Percentiles rank a stretch among this genome's conserved stretches.
Conservation (phyloP, 1,140 invertebrate species). For the Plutomurus gul region DNA sequence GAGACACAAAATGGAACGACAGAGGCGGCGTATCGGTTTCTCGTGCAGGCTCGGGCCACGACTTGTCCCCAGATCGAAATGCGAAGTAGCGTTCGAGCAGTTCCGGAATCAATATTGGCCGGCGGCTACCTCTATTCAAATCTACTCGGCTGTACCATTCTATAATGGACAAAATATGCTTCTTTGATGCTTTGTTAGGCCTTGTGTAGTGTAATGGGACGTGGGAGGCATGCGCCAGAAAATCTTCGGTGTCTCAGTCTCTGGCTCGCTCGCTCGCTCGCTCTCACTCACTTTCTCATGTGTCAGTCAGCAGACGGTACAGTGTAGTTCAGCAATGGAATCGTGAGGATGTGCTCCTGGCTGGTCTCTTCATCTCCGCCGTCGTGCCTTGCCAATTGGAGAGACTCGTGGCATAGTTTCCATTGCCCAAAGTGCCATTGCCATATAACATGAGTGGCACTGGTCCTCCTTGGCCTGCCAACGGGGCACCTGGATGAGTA, state of each 20-base stretch:
- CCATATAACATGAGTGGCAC: conserved; percentile 33
- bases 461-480: conserved; percentile 38
- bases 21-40: conserved; percentile 45
- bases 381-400: conserved; percentile 41
- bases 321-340: conserved; percentile 47
- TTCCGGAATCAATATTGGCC: neutral
- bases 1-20: neutral
- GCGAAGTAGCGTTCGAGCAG: neutral
- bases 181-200: neutral
- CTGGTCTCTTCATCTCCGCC: conserved; percentile 40
- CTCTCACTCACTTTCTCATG: neutral
- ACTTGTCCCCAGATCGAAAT: neutral
- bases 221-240: conserved; percentile 36
- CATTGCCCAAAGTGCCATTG: conserved; percentile 25
- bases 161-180: conserved; percentile 8
- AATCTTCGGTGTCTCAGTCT: neutral
- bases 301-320: neutral
- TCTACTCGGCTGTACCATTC: neutral
- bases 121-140: neutral
- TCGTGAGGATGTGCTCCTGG: conserved; percentile 51
- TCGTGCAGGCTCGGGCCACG: neutral
- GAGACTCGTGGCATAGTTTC: conserved; percentile 39
- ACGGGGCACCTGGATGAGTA: conserved; percentile 40
- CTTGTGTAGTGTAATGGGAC: neutral
- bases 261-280: neutral